Evolutionary conservation across 1,140 invertebrate species (phyloP), one percentile per base, ranked within the genome.

Genomic region (Aporrectodea caliginosa): DNA sequence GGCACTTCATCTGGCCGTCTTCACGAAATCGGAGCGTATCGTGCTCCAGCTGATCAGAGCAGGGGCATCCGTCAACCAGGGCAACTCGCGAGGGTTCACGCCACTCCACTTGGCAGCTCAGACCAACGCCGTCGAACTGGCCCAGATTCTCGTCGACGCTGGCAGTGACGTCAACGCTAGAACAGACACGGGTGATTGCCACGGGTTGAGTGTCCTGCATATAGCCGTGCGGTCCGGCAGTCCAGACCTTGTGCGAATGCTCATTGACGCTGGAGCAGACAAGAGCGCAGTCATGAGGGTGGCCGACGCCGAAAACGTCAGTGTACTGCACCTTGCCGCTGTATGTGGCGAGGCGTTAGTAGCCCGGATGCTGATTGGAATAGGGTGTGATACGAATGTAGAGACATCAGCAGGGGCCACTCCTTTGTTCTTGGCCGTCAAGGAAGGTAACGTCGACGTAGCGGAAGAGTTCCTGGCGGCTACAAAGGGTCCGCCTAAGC

Each of bases 181-280:
- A n/a, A n/a, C 71, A 68, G 86, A 86, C 68, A 85, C 97, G 89
- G 95, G 88, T 84, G 58, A 74, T 32, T 32, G 71, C 33, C 22
- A 90, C 90, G 99, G 99, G 90, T 97, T 97, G 81, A 99, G 99
- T 89, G 98, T 97, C 0, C 91, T 99, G 73, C 98, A 99, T 88
- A 99, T 99, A 88, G 97, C 98, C 80, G 98, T 97, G 12, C 89
- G 99, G 75, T 94, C 98, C 82, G 98, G 98, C 12, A 97, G 99
- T 89, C 93, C 94, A 84, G 94, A 97, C 83, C 95, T 99, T 81
- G 98, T 99, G n/a, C 94, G 93, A 87, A 91, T 98, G 77, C 91
- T 99, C 58, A 93, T 99, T 73, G 93, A 97, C 87, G 93, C 96
- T 90, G 93, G 93, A n/a, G n/a, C n/a, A n/a, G n/a, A n/a, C n/a